phyloP scores from a whole-genome alignment of 1,140 invertebrate genomes.

The Drosophila mojavensis region DNA sequence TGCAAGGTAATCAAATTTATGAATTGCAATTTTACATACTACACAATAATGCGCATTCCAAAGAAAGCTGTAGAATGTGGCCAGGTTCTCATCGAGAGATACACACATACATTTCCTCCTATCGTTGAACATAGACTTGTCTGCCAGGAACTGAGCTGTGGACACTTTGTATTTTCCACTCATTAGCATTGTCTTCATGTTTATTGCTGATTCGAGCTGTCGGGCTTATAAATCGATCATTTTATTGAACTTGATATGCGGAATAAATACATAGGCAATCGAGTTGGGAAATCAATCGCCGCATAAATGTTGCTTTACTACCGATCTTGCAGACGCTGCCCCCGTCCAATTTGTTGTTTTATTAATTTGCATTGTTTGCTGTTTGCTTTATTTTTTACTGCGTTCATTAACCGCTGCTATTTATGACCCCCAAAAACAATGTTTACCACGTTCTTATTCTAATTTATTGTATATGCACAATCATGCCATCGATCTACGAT shows the following conservation, averaged over 20 bases:
- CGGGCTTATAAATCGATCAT: constrained; percentile 39
- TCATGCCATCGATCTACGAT: constrained; percentile 64
- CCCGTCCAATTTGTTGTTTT: constrained; percentile 38
- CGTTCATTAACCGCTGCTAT: constrained; percentile 70
- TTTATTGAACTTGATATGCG: constrained; percentile 47
- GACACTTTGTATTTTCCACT: constrained; percentile 12
- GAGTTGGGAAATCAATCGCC: constrained; percentile 64
- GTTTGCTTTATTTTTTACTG: constrained; percentile 36
- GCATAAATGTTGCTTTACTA: constrained; percentile 37
- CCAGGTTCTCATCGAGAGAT: too few relatives aligned
- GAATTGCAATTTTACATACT: too few relatives aligned
- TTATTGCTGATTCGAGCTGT: constrained; percentile 37
- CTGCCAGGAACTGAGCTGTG: not conserved
- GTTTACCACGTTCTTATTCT: constrained; percentile 69
- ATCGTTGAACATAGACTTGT: not conserved
- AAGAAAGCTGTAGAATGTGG: too few relatives aligned
- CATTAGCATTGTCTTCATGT: constrained; percentile 37
- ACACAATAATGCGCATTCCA: too few relatives aligned
- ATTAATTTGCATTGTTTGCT: constrained; percentile 52
- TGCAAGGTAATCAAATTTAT: too few relatives aligned
- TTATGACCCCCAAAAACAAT: constrained; percentile 63
- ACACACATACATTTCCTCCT: not conserved
- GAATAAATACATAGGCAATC: constrained; percentile 17
- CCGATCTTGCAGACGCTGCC: constrained; percentile 35
- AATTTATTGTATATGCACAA: constrained; percentile 53